Percentiles rank a stretch among this genome's conserved stretches.
Conservation (phyloP, 2,113 vertebrate species). For the Semicossyphus pulcher region DNA sequence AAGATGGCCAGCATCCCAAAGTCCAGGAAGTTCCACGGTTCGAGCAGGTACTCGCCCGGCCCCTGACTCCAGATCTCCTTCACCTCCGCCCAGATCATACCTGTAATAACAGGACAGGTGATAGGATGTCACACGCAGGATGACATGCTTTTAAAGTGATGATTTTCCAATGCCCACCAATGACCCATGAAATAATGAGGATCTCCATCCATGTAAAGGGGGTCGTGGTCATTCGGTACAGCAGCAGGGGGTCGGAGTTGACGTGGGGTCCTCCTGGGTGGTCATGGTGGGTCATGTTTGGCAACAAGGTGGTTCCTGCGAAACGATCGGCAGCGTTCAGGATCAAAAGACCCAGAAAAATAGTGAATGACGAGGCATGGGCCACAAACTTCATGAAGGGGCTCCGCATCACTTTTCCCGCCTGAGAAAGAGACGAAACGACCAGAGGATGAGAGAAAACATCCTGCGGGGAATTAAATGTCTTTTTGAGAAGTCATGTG, state of each 20-base stretch:
- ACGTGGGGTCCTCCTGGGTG: constrained; percentile 56
- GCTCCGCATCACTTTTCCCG: constrained; percentile 94
- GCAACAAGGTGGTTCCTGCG: constrained; percentile 90
- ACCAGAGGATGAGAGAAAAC: neutral
- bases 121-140: neutral
- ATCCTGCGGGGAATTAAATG: neutral
- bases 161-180: constrained; percentile 81
- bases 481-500: neutral
- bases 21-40: constrained; percentile 98
- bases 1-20: constrained; percentile 99
- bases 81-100: constrained; percentile 99
- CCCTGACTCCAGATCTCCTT: constrained; percentile 99
- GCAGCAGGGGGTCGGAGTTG: constrained; percentile 67
- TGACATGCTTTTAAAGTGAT: neutral
- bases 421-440: constrained; percentile 76
- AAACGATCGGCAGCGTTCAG: constrained; percentile 98
- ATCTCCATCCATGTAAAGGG: constrained; percentile 98
- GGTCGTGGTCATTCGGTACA: constrained; percentile 96
- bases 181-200: constrained; percentile 97
- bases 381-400: constrained; percentile 99
- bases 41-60: constrained; percentile 94
- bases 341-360: constrained; percentile 96
- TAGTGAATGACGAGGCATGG: constrained; percentile 97
- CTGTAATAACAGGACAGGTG: constrained; percentile 70
- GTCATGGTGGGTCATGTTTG: constrained; percentile 91